Conservation (phyloP, 37 sponge, comb jelly and placozoan genomes). For the Chondrosia reniformis region DNA sequence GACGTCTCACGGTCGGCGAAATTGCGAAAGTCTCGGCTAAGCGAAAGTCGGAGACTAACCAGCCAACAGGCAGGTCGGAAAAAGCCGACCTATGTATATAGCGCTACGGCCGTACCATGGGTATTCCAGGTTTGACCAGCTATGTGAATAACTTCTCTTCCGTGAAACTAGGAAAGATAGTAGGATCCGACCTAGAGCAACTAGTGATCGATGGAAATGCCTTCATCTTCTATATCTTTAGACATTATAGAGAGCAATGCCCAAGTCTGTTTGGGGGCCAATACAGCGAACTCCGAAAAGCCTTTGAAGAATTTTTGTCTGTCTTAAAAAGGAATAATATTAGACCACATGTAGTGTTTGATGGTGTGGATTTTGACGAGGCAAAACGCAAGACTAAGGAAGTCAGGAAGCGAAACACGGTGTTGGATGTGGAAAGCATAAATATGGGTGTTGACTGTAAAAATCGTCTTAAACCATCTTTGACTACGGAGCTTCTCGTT, state of each 20-base stretch:
- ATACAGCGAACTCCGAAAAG: constrained; percentile 34
- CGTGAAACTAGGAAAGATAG: constrained; percentile 16
- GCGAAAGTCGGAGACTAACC: too few relatives aligned
- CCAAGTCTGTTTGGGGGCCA: constrained; percentile 65
- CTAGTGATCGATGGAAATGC: constrained; percentile 62
- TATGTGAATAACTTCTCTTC: constrained; percentile 45
- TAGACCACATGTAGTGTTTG: constrained; percentile 56
- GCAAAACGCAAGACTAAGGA: constrained; percentile 35
- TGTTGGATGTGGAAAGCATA: too few relatives aligned
- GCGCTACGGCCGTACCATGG: too few relatives aligned
- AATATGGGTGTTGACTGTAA: too few relatives aligned
- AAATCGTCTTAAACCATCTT: constrained; percentile 17
- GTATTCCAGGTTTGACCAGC: constrained; percentile 45
- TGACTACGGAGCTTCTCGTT: constrained; percentile 33
- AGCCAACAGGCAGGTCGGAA: too few relatives aligned
- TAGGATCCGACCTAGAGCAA: not conserved
- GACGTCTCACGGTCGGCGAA: too few relatives aligned
- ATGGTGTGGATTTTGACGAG: constrained; percentile 61
- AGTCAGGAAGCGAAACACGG: not conserved
- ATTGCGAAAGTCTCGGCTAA: too few relatives aligned
- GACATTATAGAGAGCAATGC: not conserved
- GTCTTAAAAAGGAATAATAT: constrained; percentile 28
- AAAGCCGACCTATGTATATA: too few relatives aligned
- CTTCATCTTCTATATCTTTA: constrained; percentile 34
- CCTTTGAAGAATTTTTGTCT: constrained; percentile 28